These are phyloP conservation scores for Nothocercus nigrocapillus DNA, from an alignment of 2,113 vertebrate species.

Conservation along the genomic window DNA sequence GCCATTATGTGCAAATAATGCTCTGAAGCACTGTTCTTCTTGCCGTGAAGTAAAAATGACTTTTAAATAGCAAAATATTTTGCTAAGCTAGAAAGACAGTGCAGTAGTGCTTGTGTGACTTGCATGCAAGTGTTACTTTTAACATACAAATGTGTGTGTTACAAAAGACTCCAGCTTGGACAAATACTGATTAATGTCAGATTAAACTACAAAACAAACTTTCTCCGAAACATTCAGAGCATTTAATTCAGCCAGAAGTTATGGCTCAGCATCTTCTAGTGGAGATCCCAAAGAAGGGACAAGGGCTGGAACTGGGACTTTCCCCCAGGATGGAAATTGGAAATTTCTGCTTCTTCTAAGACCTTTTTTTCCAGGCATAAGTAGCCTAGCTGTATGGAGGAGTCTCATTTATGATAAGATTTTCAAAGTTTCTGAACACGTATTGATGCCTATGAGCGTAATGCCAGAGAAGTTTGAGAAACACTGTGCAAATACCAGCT, in stretches of 20 bases:
- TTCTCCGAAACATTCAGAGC: background rate
- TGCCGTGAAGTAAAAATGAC: background rate
- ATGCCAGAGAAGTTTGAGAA: background rate
- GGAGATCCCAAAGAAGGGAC: background rate
- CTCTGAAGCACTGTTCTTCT: background rate
- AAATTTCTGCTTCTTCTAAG: background rate
- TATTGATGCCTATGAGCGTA: background rate
- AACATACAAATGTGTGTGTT: rapidly evolving
- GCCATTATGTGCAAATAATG: background rate
- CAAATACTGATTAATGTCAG: background rate
- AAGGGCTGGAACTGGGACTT: background rate
- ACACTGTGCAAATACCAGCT: background rate
- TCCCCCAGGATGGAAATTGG: background rate
- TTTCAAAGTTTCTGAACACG: background rate
- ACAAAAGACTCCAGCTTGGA: background rate
- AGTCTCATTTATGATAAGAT: background rate
- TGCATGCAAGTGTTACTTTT: background rate
- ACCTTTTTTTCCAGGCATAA: background rate
- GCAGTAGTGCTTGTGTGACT: background rate
- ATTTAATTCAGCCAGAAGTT: background rate
- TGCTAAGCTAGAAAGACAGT: background rate
- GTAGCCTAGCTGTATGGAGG: background rate
- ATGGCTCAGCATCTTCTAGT: background rate
- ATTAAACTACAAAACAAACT: background rate
- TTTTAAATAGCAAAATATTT: background rate